A percentile compares a stretch with the other conserved stretches of the same genome.
These are phyloP conservation scores for Exaiptasia diaphana DNA, from an alignment of 64 coral and sea anemone species.

Conservation along the genomic window DNA sequence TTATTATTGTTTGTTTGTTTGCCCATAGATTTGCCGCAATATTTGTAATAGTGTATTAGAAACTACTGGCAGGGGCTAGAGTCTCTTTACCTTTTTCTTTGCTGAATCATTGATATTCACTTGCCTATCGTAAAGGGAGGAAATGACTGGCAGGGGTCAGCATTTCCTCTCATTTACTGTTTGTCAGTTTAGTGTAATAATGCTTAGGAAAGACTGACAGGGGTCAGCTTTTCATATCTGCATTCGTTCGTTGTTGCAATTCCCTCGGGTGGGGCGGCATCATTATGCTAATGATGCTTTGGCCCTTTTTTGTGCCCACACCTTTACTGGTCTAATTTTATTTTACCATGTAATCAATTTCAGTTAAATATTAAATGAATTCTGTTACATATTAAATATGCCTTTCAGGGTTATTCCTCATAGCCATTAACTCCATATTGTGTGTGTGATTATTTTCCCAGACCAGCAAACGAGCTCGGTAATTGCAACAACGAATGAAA, in stretches of 20 bases:
- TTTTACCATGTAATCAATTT: neutral
- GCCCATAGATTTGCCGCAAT: no score
- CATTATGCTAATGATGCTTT: constrained; percentile 3
- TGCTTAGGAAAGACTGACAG: neutral
- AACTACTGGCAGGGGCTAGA: no score
- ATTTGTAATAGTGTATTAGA: no score
- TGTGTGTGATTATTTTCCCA: neutral
- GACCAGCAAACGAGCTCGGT: neutral
- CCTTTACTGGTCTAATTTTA: neutral
- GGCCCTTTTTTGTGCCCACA: constrained; percentile 7
- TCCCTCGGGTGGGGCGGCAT: constrained; percentile 3
- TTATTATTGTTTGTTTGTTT: no score
- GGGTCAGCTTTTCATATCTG: neutral
- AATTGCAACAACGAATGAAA: neutral
- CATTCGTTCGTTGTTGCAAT: neutral
- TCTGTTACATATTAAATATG: neutral
- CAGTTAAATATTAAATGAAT: neutral
- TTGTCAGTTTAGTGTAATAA: neutral
- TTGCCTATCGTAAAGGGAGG: no score
- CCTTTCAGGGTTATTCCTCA: neutral
- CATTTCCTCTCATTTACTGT: neutral
- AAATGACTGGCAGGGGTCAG: neutral
- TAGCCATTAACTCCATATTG: neutral
- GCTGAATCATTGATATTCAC: no score
- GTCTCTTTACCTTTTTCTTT: no score